Percentiles rank a stretch among this genome's conserved stretches.
phyloP scores from a whole-genome alignment of 2,797 vertebrate genomes.

The Hybognathus amarus region DNA sequence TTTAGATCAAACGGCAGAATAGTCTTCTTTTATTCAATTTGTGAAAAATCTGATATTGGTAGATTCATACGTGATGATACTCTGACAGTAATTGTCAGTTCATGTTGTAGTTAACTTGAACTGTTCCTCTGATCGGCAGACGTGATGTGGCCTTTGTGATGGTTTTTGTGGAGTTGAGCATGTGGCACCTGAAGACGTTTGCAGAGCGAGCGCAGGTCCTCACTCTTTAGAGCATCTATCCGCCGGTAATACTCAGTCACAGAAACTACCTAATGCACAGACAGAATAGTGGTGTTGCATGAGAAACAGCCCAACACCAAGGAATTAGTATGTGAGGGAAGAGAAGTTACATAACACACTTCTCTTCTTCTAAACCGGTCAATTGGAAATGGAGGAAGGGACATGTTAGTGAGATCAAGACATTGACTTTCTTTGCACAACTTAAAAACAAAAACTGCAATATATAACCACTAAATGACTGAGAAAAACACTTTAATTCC shows the following conservation, averaged over 20 bases:
- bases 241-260: conserved; percentile 99
- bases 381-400: conserved; percentile 14
- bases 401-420: conserved; percentile 2
- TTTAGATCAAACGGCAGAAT: background rate
- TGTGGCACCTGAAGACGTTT: conserved; percentile 98
- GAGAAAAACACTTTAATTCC: background rate
- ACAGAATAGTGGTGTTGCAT: conserved; percentile 77
- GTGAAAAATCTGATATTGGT: background rate
- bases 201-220: conserved; percentile 99
- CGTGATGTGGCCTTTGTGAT: background rate
- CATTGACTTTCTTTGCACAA: background rate
- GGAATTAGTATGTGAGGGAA: background rate
- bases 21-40: background rate
- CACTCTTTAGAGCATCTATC: conserved; percentile 99
- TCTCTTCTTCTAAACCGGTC: background rate
- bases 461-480: background rate
- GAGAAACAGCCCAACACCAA: conserved; percentile 72
- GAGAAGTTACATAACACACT: background rate
- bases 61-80: background rate
- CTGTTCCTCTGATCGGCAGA: background rate
- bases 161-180: conserved; percentile 12
- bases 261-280: conserved; percentile 99
- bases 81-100: background rate
- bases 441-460: background rate
- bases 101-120: background rate